Evolutionary conservation across 2,797 vertebrate genomes (phyloP).

Genomic region (Pangasius djambal): DNA sequence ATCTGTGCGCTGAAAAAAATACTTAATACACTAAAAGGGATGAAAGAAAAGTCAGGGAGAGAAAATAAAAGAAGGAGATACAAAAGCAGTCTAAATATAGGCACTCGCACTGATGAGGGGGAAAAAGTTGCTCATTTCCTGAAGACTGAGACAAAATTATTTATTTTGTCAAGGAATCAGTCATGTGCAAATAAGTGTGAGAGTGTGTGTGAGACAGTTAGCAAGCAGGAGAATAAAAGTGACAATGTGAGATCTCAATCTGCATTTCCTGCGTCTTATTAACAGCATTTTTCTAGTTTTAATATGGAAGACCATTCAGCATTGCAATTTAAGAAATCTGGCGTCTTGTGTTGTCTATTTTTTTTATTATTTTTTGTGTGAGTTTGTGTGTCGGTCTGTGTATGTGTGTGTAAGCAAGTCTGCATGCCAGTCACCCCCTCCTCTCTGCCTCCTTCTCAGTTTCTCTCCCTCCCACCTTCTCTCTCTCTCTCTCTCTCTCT

Average conservation of each 20-base stretch:
- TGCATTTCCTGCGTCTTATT: not conserved
- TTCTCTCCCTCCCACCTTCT: conserved; percentile 41
- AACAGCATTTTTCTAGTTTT: conserved; percentile 4
- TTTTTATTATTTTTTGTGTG: not conserved
- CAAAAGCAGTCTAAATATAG: not conserved
- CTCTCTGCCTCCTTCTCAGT: conserved; percentile 47
- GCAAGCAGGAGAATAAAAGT: not conserved
- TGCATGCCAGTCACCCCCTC: conserved; percentile 36
- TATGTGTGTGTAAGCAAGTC: conserved; percentile 14
- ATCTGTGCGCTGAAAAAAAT: not conserved
- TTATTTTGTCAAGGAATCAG: not conserved
- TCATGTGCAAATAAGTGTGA: not conserved
- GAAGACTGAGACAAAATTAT: not conserved
- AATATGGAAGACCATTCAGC: not conserved
- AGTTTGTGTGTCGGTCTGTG: not conserved
- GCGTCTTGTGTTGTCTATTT: not conserved
- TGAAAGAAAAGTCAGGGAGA: not conserved
- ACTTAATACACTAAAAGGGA: not conserved
- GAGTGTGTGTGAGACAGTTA: not conserved
- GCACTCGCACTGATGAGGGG: not conserved
- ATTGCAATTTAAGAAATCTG: not conserved
- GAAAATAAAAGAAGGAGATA: not conserved
- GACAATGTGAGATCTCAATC: conserved; percentile 4
- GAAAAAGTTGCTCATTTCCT: not conserved
- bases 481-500: conserved; percentile 38